Evolutionary conservation across 1,140 invertebrate genomes (phyloP), one percentile per base, ranked within the genome.

Genomic region (Scaptomyza montana): DNA sequence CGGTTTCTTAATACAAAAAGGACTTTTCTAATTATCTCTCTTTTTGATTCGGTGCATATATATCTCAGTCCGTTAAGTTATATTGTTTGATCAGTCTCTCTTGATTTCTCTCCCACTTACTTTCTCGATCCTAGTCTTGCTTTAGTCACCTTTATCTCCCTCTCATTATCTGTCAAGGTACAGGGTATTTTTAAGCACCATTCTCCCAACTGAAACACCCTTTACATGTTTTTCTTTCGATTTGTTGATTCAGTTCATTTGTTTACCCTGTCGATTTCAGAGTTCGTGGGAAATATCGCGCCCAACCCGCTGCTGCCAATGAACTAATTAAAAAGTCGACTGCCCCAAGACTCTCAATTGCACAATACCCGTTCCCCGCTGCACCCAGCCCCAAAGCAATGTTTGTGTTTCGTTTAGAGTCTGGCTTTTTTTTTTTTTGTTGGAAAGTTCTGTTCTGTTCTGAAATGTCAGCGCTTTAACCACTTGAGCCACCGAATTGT

Each of bases 161-260:
- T 12, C 36, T 39, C 36, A 10, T 1, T 12, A 3, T 39, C 9
- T 39, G 16, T 30, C 30, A 25, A 25, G 21, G 33, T 9, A 9
- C 8, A 59, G 56, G 56, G 56, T 59, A 59, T 59, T 28, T 19
- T 0, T 0, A 13, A 47, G n/a, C 13, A 47, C 21, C 2, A n/a
- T 19, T 19, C 2, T 13, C 28, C 5, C 25, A 5, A 13, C 54
- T 7, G 3, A 1, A 67, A 12, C 10, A 59, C 45, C 72, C 51
- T 62, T 68, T 78, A 13, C 30, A 59, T 64, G 50, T 70, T 43
- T 72, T 69, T 46, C 3, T 0, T 36, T 59, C 63, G 51, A 77
- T 68, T 71, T 82, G 84, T 87, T 89, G 76, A 84, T 89, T 89
- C 78, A 87, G 55, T 86, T 87, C 79, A 84, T 87, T 82, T 87